Evolutionary conservation across 2,797 vertebrate species (phyloP).

Genomic region (Rallus crepitans): DNA sequence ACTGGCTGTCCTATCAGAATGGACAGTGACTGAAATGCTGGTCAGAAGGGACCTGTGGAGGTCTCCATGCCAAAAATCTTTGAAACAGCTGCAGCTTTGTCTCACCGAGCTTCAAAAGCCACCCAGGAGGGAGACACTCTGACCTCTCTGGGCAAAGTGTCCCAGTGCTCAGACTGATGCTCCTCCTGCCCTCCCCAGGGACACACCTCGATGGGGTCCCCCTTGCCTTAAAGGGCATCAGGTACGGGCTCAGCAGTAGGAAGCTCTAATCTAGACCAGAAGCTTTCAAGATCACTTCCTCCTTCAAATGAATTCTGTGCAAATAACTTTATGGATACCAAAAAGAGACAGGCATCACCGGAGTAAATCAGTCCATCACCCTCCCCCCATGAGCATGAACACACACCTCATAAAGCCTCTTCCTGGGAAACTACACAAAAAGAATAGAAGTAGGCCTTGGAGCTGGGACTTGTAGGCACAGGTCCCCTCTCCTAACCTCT

Average conservation of each 20-base stretch:
- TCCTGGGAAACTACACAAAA: not conserved
- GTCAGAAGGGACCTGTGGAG: not conserved
- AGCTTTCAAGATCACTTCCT: not conserved
- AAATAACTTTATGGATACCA: conserved; percentile 28
- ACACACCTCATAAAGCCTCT: conserved; percentile 4
- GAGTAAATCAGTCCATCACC: not conserved
- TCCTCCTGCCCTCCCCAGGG: not conserved
- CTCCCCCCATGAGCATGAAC: not conserved
- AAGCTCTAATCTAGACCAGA: not conserved
- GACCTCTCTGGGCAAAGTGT: not conserved
- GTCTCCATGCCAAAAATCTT: not conserved
- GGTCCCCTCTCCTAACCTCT: not conserved
- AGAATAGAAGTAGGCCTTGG: not conserved
- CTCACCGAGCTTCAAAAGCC: not conserved
- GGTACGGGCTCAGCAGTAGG: not conserved
- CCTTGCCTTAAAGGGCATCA: not conserved
- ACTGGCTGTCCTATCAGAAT: not conserved
- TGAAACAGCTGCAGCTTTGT: not conserved
- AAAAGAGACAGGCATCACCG: not conserved
- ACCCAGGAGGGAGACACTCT: not conserved
- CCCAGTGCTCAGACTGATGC: not conserved
- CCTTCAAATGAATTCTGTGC: not conserved
- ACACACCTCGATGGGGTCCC: not conserved
- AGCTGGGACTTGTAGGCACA: not conserved
- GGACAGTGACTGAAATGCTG: not conserved